Percentiles rank a stretch among this genome's conserved stretches.
phyloP scores from a whole-genome alignment of 2,797 vertebrate genomes.

The Synanceia verrucosa region DNA sequence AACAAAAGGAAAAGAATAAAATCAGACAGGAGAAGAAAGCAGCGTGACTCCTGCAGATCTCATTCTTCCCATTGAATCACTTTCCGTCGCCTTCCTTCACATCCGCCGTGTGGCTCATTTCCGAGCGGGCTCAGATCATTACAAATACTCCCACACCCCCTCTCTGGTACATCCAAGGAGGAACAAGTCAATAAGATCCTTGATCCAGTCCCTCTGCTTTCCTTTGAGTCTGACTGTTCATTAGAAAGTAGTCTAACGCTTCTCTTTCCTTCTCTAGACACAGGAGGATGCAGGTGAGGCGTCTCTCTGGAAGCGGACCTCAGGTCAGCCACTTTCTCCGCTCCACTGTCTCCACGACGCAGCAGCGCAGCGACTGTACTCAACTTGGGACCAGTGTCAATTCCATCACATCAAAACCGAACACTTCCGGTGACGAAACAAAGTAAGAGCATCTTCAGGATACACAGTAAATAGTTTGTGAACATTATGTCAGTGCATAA shows the following conservation, averaged over 20 bases:
- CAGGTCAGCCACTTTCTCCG: constrained; percentile 33
- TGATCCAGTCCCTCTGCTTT: constrained; percentile 38
- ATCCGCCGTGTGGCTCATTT: constrained; percentile 42
- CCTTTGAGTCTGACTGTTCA: not conserved
- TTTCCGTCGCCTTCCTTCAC: constrained; percentile 50
- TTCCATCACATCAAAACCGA: accelerated
- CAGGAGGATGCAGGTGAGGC: constrained; percentile 7
- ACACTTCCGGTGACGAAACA: constrained; percentile 36
- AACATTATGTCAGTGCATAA: not conserved
- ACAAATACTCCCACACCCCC: constrained; percentile 29
- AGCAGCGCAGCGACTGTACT: constrained; percentile 45
- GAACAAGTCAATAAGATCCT: constrained; percentile 20
- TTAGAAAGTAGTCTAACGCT: not conserved
- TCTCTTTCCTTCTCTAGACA: not conserved
- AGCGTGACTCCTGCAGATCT: constrained; percentile 20
- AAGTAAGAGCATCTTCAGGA: constrained; percentile 42
- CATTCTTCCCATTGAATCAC: constrained; percentile 49
- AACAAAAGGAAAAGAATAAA: constrained; percentile 10
- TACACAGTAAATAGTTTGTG: not conserved
- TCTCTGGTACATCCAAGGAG: constrained; percentile 46
- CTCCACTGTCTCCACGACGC: constrained; percentile 45
- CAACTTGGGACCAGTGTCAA: constrained; percentile 64
- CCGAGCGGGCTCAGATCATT: constrained; percentile 38
- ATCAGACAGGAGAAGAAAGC: constrained; percentile 37
- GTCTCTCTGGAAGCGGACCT: not conserved